These are phyloP conservation scores for Dryas iulia DNA, from an alignment of 1,140 invertebrate species.

Conservation along the genomic window DNA sequence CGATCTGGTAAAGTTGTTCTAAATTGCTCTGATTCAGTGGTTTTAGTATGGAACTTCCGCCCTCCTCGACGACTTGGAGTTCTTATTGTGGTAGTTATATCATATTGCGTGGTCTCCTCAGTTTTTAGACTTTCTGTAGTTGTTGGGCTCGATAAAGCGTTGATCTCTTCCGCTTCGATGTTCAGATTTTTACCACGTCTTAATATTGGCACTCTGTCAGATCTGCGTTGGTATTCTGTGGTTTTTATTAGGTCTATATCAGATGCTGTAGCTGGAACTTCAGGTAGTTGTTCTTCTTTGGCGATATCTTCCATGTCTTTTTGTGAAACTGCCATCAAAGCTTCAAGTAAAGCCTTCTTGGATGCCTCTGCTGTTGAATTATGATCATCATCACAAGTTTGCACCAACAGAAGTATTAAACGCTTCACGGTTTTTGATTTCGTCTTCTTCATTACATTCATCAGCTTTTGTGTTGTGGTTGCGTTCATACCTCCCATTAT, in stretches of 20 bases:
- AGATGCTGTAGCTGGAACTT: slow-evolving; percentile 47
- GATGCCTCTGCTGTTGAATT: slow-evolving; percentile 84
- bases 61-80: slow-evolving; percentile 44
- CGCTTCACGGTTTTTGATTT: slow-evolving; percentile 87
- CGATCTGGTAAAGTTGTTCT: slow-evolving; percentile 46
- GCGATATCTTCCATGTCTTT: slow-evolving; percentile 77
- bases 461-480: slow-evolving; percentile 86
- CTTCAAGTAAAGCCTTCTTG: slow-evolving; percentile 83
- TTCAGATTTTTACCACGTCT: slow-evolving; percentile 70
- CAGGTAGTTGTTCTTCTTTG: slow-evolving; percentile 58
- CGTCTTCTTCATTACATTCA: slow-evolving; percentile 90
- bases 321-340: slow-evolving; percentile 83
- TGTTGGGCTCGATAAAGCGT: slow-evolving; percentile 58
- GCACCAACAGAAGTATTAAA: slow-evolving; percentile 87
- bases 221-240: slow-evolving; percentile 52
- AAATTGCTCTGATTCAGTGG: slow-evolving; percentile 41
- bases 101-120: slow-evolving; percentile 43
- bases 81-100: slow-evolving; percentile 25
- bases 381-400: slow-evolving; percentile 87
- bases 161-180: slow-evolving; percentile 55
- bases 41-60: slow-evolving; percentile 47
- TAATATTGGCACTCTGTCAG: slow-evolving; percentile 51
- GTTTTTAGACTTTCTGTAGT: slow-evolving; percentile 50
- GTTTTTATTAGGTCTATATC: slow-evolving; percentile 50
- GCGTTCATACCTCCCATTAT: slow-evolving; percentile 88